These are phyloP conservation scores for Metopolophium dirhodum DNA, from an alignment of 1,140 invertebrate genomes.

Conservation along the genomic window DNA sequence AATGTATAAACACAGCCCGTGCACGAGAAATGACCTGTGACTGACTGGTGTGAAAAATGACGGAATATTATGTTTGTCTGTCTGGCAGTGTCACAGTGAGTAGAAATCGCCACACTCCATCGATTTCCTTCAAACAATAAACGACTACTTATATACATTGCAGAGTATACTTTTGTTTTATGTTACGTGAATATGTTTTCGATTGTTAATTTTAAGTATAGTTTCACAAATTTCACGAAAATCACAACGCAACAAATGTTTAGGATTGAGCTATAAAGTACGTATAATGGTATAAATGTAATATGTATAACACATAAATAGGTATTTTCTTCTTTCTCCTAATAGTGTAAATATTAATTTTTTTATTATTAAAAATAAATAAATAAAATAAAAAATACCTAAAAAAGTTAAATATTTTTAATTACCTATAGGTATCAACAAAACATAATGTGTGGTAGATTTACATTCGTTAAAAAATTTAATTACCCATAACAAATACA, in stretches of 20 bases:
- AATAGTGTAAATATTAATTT: not conserved
- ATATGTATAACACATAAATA: not conserved
- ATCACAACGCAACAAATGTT: not conserved
- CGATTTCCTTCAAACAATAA: slow-evolving; percentile 49
- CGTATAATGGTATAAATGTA: not conserved
- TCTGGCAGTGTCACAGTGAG: slow-evolving; percentile 19
- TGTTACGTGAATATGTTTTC: slow-evolving; percentile 34
- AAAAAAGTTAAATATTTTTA: too few species aligned
- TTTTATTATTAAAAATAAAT: too few species aligned
- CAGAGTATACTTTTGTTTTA: slow-evolving; percentile 38
- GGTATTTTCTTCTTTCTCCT: not conserved
- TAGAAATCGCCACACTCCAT: slow-evolving; percentile 53
- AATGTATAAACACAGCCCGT: not conserved
- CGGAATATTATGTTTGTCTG: slow-evolving; percentile 36
- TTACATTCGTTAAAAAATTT: too few species aligned
- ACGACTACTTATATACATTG: not conserved
- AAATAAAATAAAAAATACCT: too few species aligned
- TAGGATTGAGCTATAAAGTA: not conserved
- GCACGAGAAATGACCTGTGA: slow-evolving; percentile 54
- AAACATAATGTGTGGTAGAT: too few species aligned
- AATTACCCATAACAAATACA: too few species aligned
- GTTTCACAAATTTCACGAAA: slow-evolving; percentile 42
- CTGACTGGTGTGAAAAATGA: slow-evolving; percentile 48
- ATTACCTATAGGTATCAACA: too few species aligned
- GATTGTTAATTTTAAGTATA: slow-evolving; percentile 33